Base-by-base conservation (phyloP, 1,140 invertebrate genomes). In the Drosophila melanica region DNA sequence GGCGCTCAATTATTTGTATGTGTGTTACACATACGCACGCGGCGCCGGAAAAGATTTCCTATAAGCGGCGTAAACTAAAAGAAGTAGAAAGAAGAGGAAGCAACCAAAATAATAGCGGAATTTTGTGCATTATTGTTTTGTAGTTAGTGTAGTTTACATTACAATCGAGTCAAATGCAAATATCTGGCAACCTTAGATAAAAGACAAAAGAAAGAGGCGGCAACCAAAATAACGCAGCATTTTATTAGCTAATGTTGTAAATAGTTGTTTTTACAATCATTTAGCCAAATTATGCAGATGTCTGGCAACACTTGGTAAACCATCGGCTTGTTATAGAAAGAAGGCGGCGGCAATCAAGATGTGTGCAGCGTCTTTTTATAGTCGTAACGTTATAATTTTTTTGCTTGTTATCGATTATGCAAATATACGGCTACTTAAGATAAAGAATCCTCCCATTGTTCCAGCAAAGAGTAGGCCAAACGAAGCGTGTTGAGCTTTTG, bases 1-100 rank as follows among this genome's bases (percentile, higher is more conserved):
- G 48, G 11, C 20, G 45, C 55, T 45, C 62, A 45, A 48, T 47
- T 54, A 30, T 60, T 37, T 51, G 44, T 48, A 10, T 48, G 58
- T 67, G 70, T 44, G 18, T 45, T 59, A 79, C 74, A 81, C 68
- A 81, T 39, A 75, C 51, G 63, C 58, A 66, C 54, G 69, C 69
- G 63, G 53, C 39, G 51, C 71, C 75, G 71, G 71, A 74, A 77
- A 57, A 62, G 53, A 68, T 54, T 69, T 77, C 75, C 41, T 69
- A 74, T 77, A 69, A 65, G 70, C 57, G 53, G 51, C 60, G 45
- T 35, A 42, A 51, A 23, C 12, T 41, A 65, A 57, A 14, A n/a
- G 7, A 16, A 47, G 35, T 20, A 65, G 14, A 47, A 50, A 23
- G 11, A 62, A 23, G 37, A 35, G 60, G 45, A 35, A 41, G 33